Evolutionary conservation across 2,888 invertebrate species (phyloP), one percentile per base, ranked within the genome.

Genomic region (Leucophenga maculata): DNA sequence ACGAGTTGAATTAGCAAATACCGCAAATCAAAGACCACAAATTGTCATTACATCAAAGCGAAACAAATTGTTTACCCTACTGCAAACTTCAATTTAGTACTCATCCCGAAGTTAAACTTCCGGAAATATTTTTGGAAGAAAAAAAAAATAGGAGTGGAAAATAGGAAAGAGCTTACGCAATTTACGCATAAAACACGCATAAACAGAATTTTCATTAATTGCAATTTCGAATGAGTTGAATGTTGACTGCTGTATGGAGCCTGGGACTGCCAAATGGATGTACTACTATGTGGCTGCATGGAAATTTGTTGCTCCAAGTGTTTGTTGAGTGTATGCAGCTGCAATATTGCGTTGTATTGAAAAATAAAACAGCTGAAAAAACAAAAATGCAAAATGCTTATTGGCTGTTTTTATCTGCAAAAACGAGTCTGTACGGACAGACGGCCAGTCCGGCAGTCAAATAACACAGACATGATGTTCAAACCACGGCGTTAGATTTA

Each of bases 121-220:
- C 26, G 2, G 26, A 26, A 65, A 31, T 31, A 54, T 32, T 32
- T 39, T 32, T 46, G 11, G 48, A 2, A 26, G 2, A 26, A 26
- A 39, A 20, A 48, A n/a, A n/a, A n/a, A n/a, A n/a, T n/a, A n/a
- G n/a, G n/a, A n/a, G n/a, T n/a, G n/a, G n/a, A n/a, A n/a, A n/a
- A n/a, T n/a, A n/a, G n/a, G n/a, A n/a, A n/a, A n/a, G n/a, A 22
- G 14, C 31, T 32, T 39, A 55, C 72, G 72, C 69, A 75, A 70
- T 75, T 72, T 72, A 78, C 68, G 32, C 73, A 79, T 73, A 70
- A 73, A 72, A 72, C 71, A 78, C 68, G 32, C 73, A 79, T 73
- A 70, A 73, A 72, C 73, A 65, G 74, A 80, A 80, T 80, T 74
- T 80, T 80, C 80, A 81, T 80, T 80, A 80, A 80, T 80, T 80